Conservation (phyloP, 1,140 invertebrate species). For the Megathymus violae region DNA sequence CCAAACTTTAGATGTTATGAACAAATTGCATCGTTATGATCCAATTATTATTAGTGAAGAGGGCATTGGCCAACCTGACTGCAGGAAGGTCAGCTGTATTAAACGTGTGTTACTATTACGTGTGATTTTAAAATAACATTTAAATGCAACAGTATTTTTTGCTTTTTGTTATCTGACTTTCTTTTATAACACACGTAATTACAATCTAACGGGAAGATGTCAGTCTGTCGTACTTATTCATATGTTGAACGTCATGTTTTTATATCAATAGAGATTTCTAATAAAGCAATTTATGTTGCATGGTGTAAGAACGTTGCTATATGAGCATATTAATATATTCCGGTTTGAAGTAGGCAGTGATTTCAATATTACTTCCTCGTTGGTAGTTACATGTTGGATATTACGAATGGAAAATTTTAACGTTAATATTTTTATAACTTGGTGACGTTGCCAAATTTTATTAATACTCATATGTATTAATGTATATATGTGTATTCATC, state of each 20-base stretch:
- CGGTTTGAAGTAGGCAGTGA: slow-evolving; percentile 3
- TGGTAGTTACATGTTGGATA: background rate
- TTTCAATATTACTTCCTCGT: slow-evolving; percentile 8
- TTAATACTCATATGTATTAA: no score
- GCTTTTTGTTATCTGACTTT: background rate
- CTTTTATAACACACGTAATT: background rate
- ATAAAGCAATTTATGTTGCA: background rate
- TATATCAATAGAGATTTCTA: slow-evolving; percentile 4
- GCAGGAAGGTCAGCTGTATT: no score
- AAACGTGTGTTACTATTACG: no score
- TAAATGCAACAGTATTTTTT: no score
- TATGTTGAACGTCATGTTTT: slow-evolving; percentile 5
- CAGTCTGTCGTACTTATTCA: background rate
- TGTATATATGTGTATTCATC: no score
- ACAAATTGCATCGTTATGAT: no score
- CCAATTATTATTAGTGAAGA: no score
- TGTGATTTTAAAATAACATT: no score
- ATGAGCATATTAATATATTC: slow-evolving; percentile 1
- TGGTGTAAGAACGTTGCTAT: background rate
- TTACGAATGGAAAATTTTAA: background rate
- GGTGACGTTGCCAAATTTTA: no score
- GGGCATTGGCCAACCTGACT: no score
- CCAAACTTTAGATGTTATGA: no score
- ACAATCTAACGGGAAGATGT: slow-evolving; percentile 2
- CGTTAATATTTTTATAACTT: no score